A percentile compares a stretch with the other conserved stretches of the same genome.
Evolutionary conservation across 1,140 invertebrate genomes (phyloP).

Genomic region (Stegodyphus mimosarum): DNA sequence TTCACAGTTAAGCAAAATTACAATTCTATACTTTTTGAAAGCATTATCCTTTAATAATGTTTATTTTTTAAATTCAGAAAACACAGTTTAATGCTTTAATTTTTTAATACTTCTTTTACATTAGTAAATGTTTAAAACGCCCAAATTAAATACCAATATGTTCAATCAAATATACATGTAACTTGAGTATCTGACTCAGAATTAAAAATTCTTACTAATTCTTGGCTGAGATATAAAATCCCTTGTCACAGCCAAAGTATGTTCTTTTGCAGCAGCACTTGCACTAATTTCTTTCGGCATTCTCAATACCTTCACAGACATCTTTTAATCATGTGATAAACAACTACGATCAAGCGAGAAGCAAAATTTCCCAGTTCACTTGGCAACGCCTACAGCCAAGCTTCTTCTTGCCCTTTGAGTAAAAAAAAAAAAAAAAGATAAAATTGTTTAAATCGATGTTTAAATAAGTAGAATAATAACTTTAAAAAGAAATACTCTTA

Average conservation of each 20-base stretch:
- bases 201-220: constrained; percentile 83
- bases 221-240: constrained; percentile 98
- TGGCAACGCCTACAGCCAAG: neutral
- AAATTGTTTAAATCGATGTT: no score
- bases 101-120: neutral
- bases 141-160: neutral
- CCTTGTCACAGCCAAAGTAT: constrained; percentile 90
- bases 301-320: neutral
- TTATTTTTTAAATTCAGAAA: no score
- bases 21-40: no score
- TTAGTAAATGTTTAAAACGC: neutral
- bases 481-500: no score
- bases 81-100: neutral
- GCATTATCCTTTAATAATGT: no score
- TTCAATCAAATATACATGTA: neutral
- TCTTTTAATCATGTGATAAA: constrained; percentile 1
- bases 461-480: no score
- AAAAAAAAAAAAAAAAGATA: no score
- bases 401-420: no score
- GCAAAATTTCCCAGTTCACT: neutral
- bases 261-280: constrained; percentile 71
- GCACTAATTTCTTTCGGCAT: constrained; percentile 14
- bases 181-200: neutral
- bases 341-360: neutral
- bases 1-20: no score